These are phyloP conservation scores for Phenacoccus solenopsis DNA, from an alignment of 1,140 invertebrate genomes.

Conservation along the genomic window DNA sequence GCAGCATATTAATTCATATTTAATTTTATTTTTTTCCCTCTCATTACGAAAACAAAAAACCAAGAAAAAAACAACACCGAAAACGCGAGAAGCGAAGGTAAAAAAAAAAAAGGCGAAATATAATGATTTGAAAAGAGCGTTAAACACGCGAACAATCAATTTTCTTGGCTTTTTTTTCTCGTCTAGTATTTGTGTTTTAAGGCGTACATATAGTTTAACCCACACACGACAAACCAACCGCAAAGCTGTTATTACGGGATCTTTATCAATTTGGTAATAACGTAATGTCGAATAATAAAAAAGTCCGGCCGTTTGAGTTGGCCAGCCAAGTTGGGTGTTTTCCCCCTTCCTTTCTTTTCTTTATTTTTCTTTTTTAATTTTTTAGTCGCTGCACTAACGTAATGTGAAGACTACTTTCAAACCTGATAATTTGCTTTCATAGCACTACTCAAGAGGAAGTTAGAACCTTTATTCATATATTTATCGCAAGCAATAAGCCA, in stretches of 20 bases:
- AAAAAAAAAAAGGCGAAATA: slow-evolving; percentile 3
- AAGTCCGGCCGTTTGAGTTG: neutral
- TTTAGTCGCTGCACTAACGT: no score
- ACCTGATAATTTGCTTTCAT: no score
- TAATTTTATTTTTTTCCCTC: slow-evolving; percentile 3
- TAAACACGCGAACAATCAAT: slow-evolving; percentile 1
- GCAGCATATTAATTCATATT: neutral
- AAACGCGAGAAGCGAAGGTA: no score
- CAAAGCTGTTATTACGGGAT: neutral
- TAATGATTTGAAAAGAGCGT: neutral
- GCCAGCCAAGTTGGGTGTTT: no score
- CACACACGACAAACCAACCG: neutral
- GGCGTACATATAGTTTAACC: neutral
- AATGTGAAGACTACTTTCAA: no score
- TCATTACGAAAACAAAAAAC: neutral
- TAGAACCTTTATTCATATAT: no score
- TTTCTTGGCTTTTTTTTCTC: neutral
- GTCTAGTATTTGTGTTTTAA: neutral
- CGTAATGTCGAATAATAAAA: neutral
- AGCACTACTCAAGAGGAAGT: no score
- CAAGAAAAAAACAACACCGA: no score
- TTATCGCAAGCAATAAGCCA: no score
- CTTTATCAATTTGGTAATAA: neutral
- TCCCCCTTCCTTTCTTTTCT: no score
- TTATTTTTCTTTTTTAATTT: no score